Evolutionary conservation across 2,888 invertebrate genomes (phyloP).

Genomic region (Drosophila hamatofila): DNA sequence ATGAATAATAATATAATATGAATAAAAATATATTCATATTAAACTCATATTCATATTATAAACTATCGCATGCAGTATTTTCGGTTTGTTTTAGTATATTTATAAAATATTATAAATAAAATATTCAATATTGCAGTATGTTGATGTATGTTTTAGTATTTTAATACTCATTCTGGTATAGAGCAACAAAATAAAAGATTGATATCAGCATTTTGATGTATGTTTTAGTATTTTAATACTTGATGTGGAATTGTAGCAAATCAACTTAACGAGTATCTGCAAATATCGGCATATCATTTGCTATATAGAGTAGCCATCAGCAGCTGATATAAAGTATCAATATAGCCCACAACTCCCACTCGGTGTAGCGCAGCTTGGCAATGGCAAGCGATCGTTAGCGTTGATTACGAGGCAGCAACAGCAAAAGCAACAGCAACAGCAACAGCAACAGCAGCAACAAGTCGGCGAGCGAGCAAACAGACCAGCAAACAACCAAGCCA

Average conservation of each 20-base stretch:
- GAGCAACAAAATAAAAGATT: not conserved
- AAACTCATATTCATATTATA: no score
- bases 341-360: conserved; percentile 35
- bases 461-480: conserved; percentile 52
- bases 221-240: not conserved
- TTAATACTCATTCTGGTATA: not conserved
- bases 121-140: no score
- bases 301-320: not conserved
- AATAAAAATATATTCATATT: no score
- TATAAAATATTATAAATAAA: no score
- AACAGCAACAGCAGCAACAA: conserved; percentile 45
- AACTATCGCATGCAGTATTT: no score
- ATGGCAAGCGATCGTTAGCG: conserved; percentile 65
- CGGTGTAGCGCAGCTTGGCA: conserved; percentile 55
- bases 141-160: not conserved
- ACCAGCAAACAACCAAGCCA: conserved; percentile 57
- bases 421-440: conserved; percentile 11
- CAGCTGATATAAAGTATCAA: not conserved
- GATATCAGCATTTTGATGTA: not conserved
- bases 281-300: not conserved
- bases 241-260: no score
- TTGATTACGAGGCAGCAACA: conserved; percentile 56
- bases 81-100: no score
- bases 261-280: no score
- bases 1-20: no score